Evolutionary conservation across 2,113 vertebrate species (phyloP).

Genomic region (Pedetes capensis): DNA sequence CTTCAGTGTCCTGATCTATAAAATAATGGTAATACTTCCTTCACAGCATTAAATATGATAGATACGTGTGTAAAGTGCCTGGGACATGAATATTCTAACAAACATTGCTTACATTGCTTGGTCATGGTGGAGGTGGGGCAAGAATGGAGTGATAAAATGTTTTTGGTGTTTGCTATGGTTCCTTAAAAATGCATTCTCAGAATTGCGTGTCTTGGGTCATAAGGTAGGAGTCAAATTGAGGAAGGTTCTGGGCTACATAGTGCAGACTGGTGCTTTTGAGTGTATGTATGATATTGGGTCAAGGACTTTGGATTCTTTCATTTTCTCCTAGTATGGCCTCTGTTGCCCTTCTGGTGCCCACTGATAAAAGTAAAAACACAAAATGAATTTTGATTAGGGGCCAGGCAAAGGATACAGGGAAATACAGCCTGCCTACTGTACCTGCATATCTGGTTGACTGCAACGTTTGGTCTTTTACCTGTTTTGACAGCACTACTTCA

Average conservation of each 20-base stretch:
- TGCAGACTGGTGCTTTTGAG: neutral
- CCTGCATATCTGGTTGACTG: neutral
- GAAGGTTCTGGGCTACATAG: neutral
- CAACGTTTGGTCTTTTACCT: neutral
- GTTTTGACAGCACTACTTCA: neutral
- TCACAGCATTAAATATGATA: neutral
- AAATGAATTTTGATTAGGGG: constrained; percentile 12
- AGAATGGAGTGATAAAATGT: neutral
- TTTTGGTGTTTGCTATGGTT: neutral
- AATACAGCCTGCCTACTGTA: neutral
- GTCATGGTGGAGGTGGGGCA: neutral
- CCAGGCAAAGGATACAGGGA: neutral
- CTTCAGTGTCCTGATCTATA: neutral
- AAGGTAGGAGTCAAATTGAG: neutral
- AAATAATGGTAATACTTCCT: neutral
- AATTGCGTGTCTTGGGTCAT: neutral
- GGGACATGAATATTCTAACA: neutral
- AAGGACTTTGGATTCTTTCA: neutral
- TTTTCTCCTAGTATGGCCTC: neutral
- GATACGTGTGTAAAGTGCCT: neutral
- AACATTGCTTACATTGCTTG: neutral
- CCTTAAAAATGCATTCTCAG: constrained; percentile 4
- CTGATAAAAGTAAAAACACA: constrained; percentile 22
- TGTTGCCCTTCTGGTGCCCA: neutral
- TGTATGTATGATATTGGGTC: neutral